phyloP scores from a whole-genome alignment of 2,888 invertebrate species.

The Brachyptera putata region DNA sequence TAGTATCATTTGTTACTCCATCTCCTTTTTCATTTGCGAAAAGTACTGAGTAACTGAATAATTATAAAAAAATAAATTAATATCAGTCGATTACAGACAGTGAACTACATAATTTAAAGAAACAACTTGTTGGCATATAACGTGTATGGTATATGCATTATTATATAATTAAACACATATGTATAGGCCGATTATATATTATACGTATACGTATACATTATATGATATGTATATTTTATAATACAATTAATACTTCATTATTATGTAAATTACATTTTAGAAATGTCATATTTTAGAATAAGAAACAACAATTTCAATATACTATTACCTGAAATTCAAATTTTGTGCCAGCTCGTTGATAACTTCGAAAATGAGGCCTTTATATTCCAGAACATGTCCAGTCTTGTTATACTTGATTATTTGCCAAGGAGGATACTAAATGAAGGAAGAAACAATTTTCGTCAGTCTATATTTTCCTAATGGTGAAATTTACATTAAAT shows the following conservation, averaged over 20 bases:
- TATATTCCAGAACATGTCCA: conserved; percentile 55
- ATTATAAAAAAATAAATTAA: background rate
- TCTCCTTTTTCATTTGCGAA: conserved; percentile 2
- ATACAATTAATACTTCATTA: too few species aligned
- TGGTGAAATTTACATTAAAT: background rate
- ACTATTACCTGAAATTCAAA: conserved; percentile 72
- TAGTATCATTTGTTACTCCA: conserved; percentile 13
- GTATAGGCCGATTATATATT: too few species aligned
- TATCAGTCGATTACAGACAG: too few species aligned
- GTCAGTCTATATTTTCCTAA: background rate
- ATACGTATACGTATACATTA: too few species aligned
- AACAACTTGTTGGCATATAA: too few species aligned
- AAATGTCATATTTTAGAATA: background rate
- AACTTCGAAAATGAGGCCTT: conserved; percentile 76
- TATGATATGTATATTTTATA: too few species aligned
- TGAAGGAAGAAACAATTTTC: conserved; percentile 26
- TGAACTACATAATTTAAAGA: too few species aligned
- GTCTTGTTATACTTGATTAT: conserved; percentile 58
- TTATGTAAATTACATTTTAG: too few species aligned
- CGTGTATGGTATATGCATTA: too few species aligned
- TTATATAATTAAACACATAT: too few species aligned
- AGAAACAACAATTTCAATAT: background rate
- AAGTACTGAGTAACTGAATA: conserved; percentile 12
- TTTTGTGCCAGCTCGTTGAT: conserved; percentile 67
- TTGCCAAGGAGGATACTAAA: conserved; percentile 87